Evolutionary conservation across 64 coral and sea anemone genomes (phyloP), one percentile per base, ranked within the genome.

Genomic region (Platygyra sinensis): DNA sequence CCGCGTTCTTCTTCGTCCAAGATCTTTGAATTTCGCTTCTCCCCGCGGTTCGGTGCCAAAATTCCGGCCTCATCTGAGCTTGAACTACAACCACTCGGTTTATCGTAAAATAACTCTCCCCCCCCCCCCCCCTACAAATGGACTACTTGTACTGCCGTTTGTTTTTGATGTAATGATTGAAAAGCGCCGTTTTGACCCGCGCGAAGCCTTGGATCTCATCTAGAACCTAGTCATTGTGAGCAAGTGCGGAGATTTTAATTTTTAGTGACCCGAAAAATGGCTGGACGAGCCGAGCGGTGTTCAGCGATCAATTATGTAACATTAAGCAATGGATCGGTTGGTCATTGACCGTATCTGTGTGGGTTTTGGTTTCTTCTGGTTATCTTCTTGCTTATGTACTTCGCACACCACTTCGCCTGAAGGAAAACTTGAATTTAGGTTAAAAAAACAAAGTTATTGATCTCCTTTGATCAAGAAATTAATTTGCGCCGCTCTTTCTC

Each of bases 281-380:
- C 94, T n/a, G 91, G 89, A 73, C 22, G 91, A 95, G 60, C 69
- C 67, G 80, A 98, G 81, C 83, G 91, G 83, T 28, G 78, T 88
- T 59, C 72, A 75, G 69, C 72, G 94, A 36, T 82, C 87, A 79
- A 28, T 95, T 52, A 74, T n/a, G 87, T 36, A 98, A 98, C 88
- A 88, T 98, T 60, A 98, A 98, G 62, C 93, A 95, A 30, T 98
- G 96, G 96, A 89, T 98, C 42, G 96, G 96, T 2, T 98, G 96
- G 96, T 98, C 96, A 24, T 98, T 94, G 96, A 95, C n/a, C 96
- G 0, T 98, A 98, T 79, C 94, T 98, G 49, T 98, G 96, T 94
- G 96, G 96, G 38, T 93, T 99, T 83, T 98, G 96, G 96, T 98
- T 98, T 76, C 90, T 98, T 28, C 83, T 95, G 22, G 94, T 98